A percentile compares a stretch with the other conserved stretches of the same genome.
phyloP scores from a whole-genome alignment of 2,888 invertebrate species.

The Drosophila pseudotalamancana region DNA sequence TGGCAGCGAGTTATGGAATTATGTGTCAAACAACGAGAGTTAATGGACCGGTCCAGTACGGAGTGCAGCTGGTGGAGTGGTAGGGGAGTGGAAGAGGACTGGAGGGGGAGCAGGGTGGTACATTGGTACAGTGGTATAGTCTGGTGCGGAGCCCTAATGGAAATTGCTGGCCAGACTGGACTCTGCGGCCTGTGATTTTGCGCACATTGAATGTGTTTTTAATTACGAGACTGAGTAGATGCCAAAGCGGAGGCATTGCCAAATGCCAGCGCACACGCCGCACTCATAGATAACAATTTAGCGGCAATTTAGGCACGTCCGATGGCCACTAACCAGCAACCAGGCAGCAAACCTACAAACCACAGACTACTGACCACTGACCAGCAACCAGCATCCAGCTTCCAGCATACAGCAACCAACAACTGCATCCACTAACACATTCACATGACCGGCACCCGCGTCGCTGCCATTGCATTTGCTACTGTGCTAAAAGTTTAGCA shows the following conservation, averaged over 20 bases:
- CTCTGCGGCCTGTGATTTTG: slow-evolving; percentile 67
- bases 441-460: slow-evolving; percentile 60
- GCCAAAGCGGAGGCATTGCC: slow-evolving; percentile 55
- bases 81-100: no score
- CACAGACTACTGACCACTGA: slow-evolving; percentile 47
- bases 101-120: not conserved
- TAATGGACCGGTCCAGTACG: slow-evolving; percentile 61
- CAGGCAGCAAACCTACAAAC: slow-evolving; percentile 35
- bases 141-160: slow-evolving; percentile 60
- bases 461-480: slow-evolving; percentile 59
- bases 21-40: slow-evolving; percentile 76
- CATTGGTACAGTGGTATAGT: slow-evolving; percentile 1
- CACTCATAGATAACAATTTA: slow-evolving; percentile 80
- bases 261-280: slow-evolving; percentile 76
- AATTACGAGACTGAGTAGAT: slow-evolving; percentile 72
- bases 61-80: no score
- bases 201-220: slow-evolving; percentile 80
- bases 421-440: slow-evolving; percentile 15
- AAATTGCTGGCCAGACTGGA: slow-evolving; percentile 52
- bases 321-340: slow-evolving; percentile 35
- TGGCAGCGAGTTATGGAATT: slow-evolving; percentile 73
- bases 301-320: slow-evolving; percentile 78
- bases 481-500: slow-evolving; percentile 80
- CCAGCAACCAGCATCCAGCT: slow-evolving; percentile 16
- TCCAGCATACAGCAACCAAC: slow-evolving; percentile 3